Conservation (phyloP, 2,797 vertebrate genomes). For the Anguilla anguilla region DNA sequence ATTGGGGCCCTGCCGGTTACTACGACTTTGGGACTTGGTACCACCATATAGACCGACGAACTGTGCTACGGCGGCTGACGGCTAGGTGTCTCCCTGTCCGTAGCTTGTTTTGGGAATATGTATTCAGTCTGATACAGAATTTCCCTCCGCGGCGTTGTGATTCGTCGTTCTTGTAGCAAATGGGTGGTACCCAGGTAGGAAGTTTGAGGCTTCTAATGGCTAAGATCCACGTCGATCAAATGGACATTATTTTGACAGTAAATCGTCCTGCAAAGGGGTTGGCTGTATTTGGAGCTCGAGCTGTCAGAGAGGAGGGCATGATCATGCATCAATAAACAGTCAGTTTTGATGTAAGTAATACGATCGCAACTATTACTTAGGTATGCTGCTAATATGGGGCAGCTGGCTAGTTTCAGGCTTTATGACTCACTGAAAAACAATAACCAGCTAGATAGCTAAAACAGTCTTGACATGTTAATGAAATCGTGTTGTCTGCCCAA, state of each 20-base stretch:
- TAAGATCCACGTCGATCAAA: neutral
- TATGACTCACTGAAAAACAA: neutral
- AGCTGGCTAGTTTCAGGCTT: neutral
- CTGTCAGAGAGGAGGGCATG: slow-evolving; percentile 49
- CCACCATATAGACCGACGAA: neutral
- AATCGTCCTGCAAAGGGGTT: slow-evolving; percentile 7
- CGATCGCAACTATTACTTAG: slow-evolving; percentile 20
- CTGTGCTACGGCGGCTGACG: neutral
- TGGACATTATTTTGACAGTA: neutral
- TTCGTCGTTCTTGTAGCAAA: neutral
- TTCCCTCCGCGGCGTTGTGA: neutral
- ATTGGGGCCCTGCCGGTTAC: no score
- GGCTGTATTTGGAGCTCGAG: neutral
- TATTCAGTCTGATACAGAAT: neutral
- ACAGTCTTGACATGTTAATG: neutral
- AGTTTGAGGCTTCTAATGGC: neutral
- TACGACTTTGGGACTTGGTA: neutral
- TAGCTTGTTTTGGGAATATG: neutral
- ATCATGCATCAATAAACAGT: slow-evolving; percentile 16
- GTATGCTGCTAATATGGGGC: neutral
- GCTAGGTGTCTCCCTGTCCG: slow-evolving; percentile 23
- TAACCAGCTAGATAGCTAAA: neutral
- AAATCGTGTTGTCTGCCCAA: neutral
- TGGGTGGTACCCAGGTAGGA: neutral
- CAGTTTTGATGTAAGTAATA: slow-evolving; percentile 30